A percentile compares a stretch with the other conserved stretches of the same genome.
Conservation (phyloP, 2,113 vertebrate genomes). For the Chitala chitala region DNA sequence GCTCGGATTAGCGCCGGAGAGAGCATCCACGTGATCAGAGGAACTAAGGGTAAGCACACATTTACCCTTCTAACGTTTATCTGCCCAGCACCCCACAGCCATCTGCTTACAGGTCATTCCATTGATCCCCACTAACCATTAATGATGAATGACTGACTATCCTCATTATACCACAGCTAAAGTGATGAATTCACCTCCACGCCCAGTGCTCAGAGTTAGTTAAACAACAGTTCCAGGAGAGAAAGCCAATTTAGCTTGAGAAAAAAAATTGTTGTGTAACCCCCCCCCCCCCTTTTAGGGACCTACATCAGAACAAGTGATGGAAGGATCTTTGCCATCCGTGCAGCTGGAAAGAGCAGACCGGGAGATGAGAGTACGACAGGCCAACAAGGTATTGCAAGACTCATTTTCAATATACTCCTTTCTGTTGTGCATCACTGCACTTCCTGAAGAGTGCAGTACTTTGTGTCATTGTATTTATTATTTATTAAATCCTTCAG, state of each 20-base stretch:
- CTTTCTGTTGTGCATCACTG: not conserved
- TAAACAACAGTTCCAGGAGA: not conserved
- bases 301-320: constrained; percentile 95
- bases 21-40: constrained; percentile 93
- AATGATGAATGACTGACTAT: too few relatives aligned
- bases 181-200: constrained; percentile 17
- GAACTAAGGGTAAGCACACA: constrained; percentile 80
- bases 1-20: constrained; percentile 92
- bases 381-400: constrained; percentile 71
- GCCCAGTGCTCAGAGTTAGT: not conserved
- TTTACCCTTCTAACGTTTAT: not conserved
- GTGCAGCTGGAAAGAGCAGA: constrained; percentile 86
- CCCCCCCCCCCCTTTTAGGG: constrained; percentile 58
- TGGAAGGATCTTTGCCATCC: constrained; percentile 93
- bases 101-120: not conserved
- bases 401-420: not conserved
- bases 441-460: not conserved
- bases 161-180: too few relatives aligned
- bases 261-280: constrained; percentile 2
- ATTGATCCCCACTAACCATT: not conserved
- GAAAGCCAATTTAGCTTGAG: not conserved
- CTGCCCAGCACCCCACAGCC: not conserved
- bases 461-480: not conserved
- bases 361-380: constrained; percentile 61
- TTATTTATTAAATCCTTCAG: not conserved